A percentile compares a stretch with the other conserved stretches of the same genome.
Evolutionary conservation across 2,888 invertebrate genomes (phyloP).

Genomic region (Mylabris sibirica): DNA sequence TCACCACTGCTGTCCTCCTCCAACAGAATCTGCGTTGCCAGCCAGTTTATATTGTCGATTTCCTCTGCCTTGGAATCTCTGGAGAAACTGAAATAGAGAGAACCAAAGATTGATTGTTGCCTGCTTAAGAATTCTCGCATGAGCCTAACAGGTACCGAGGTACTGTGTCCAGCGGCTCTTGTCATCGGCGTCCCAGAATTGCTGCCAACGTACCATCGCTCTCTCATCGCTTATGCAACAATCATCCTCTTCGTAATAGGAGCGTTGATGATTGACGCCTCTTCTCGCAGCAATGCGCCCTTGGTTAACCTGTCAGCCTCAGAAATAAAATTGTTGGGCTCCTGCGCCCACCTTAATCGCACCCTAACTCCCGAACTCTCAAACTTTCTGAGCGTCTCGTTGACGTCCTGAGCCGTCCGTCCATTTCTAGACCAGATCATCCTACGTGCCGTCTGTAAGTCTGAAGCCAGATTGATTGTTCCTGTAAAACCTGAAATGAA

Average conservation of each 20-base stretch:
- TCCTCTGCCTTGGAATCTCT: too few species aligned
- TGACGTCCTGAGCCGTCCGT: constrained; percentile 13
- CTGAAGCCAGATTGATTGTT: constrained; percentile 18
- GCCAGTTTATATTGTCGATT: too few species aligned
- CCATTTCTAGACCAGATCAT: constrained; percentile 16
- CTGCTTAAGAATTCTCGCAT: background rate
- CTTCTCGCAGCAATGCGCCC: background rate
- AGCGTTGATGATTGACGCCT: background rate
- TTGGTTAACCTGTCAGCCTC: background rate
- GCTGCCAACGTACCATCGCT: constrained; percentile 9
- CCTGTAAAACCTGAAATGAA: background rate
- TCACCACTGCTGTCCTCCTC: too few species aligned
- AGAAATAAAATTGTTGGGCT: constrained; percentile 12
- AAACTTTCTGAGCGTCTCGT: background rate
- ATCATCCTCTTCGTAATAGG: background rate
- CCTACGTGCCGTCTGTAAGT: constrained; percentile 24
- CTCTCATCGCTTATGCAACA: background rate
- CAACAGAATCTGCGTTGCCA: too few species aligned
- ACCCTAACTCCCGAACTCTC: background rate
- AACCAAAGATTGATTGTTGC: too few species aligned
- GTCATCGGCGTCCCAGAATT: constrained; percentile 13
- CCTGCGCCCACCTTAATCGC: constrained; percentile 24
- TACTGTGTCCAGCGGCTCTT: constrained; percentile 3
- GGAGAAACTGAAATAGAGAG: too few species aligned
- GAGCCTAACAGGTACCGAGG: background rate